These are phyloP conservation scores for Desmodus rotundus DNA, from an alignment of 2,113 vertebrate genomes.

Conservation along the genomic window DNA sequence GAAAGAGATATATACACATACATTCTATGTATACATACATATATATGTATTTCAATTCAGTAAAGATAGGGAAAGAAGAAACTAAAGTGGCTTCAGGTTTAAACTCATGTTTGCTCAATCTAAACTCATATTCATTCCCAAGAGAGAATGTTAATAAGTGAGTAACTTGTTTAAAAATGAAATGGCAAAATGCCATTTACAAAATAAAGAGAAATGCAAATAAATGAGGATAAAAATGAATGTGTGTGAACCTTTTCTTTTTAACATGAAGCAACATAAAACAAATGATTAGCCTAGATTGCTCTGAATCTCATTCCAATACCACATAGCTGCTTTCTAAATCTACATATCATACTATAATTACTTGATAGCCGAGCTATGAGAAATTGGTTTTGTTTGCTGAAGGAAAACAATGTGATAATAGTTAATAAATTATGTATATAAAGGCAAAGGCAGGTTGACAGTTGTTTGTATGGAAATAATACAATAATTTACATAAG, in stretches of 20 bases:
- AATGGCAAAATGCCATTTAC: slow-evolving; percentile 62
- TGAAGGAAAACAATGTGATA: not conserved
- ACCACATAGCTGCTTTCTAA: not conserved
- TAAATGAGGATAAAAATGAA: not conserved
- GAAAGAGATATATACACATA: slow-evolving; percentile 29
- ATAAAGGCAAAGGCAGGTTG: no score
- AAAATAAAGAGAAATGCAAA: slow-evolving; percentile 51
- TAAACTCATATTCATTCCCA: slow-evolving; percentile 57
- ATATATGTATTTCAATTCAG: slow-evolving; percentile 49
- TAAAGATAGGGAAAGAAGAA: not conserved
- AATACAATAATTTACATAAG: no score
- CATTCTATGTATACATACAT: not conserved
- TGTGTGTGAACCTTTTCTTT: not conserved
- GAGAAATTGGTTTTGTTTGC: not conserved
- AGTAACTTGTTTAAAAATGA: slow-evolving; percentile 64
- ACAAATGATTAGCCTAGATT: not conserved
- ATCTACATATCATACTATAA: not conserved
- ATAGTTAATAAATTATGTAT: not conserved
- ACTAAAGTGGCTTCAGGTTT: slow-evolving; percentile 61
- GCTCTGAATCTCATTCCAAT: no score
- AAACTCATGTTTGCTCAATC: slow-evolving; percentile 64
- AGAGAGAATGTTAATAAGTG: slow-evolving; percentile 56
- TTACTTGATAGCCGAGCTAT: not conserved
- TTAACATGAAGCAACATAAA: not conserved
- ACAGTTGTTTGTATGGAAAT: no score